Evolutionary conservation across 2,113 vertebrate species (phyloP).

Genomic region (Antechinus stuartii): DNA sequence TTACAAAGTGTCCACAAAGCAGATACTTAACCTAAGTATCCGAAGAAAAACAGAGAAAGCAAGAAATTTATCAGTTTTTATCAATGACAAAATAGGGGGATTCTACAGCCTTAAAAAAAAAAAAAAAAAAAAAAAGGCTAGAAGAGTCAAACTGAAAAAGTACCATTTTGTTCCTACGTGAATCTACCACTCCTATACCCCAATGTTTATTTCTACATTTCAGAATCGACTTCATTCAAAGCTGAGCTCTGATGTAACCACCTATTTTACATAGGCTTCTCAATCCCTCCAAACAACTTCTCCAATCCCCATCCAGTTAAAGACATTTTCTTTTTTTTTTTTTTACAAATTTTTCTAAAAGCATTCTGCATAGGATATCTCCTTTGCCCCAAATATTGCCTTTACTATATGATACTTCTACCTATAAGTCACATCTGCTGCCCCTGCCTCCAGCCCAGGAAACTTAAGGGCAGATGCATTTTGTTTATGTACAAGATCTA

Average conservation of each 20-base stretch:
- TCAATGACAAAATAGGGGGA: background rate
- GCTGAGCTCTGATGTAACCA: background rate
- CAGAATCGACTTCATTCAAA: background rate
- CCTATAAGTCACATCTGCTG: background rate
- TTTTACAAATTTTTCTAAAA: background rate
- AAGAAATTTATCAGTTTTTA: background rate
- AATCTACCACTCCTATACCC: background rate
- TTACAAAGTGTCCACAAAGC: background rate
- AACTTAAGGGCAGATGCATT: background rate
- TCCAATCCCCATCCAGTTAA: background rate
- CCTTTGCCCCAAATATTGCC: background rate
- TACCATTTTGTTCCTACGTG: background rate
- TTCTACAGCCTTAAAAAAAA: background rate
- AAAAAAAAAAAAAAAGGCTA: background rate
- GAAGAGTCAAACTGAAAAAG: background rate
- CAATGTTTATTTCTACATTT: background rate
- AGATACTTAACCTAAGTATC: background rate
- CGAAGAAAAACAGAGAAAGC: background rate
- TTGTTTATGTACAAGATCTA: background rate
- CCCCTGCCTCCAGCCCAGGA: background rate
- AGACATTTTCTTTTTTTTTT: background rate
- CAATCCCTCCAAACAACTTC: background rate
- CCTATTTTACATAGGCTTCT: background rate
- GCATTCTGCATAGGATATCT: background rate
- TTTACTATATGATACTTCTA: background rate